Base-by-base conservation (phyloP, 1,140 invertebrate genomes). In the Microplitis demolitor region DNA sequence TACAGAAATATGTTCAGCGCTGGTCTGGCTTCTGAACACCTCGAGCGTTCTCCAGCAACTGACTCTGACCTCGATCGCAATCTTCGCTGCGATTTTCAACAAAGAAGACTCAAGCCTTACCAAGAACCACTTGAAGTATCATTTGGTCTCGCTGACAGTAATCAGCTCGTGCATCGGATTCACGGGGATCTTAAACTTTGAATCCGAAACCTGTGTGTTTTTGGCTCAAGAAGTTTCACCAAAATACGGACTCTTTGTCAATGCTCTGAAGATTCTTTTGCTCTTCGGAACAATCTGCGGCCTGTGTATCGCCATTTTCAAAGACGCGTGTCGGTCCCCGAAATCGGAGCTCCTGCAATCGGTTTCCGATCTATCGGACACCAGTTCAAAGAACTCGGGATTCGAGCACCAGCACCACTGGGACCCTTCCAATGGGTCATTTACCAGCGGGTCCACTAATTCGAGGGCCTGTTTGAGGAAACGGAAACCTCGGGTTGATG, bases 71-170 rank as follows among this genome's bases (percentile, higher is more conserved):
- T 88, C 89, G 13, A 84, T 91, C 66, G 86, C 88, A 1, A 80
- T 89, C 13, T 89, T 82, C 84, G 87, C 87, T 69, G 88, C 73
- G 80, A 87, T 83, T 75, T 87, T 78, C 72, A 87, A 78, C 71
- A 84, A 64, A 69, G 87, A 85, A 1, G 79, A 79, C 2, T 56
- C 75, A 6, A 85, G 79, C n/a, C 77, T 90, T 5, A 85, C 89
- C 4, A 84, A 88, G 51, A 88, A 88, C 50, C 90, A 90, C 35
- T 81, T 90, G 5, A 86, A 88, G 66, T 90, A 90, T 74, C 90
- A 90, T 72, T 71, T 91, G 56, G 86, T 84, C 11, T 89, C 88
- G 8, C 75, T 90, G 16, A 87, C 86, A 13, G 82, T 89, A 8
- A 84, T 90, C 9, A 86, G 87, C 39, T 82, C 84, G 1, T 87